Percentiles rank a stretch among this genome's conserved stretches.
phyloP scores from a whole-genome alignment of 2,113 vertebrate genomes.

The Perca schrenkii region DNA sequence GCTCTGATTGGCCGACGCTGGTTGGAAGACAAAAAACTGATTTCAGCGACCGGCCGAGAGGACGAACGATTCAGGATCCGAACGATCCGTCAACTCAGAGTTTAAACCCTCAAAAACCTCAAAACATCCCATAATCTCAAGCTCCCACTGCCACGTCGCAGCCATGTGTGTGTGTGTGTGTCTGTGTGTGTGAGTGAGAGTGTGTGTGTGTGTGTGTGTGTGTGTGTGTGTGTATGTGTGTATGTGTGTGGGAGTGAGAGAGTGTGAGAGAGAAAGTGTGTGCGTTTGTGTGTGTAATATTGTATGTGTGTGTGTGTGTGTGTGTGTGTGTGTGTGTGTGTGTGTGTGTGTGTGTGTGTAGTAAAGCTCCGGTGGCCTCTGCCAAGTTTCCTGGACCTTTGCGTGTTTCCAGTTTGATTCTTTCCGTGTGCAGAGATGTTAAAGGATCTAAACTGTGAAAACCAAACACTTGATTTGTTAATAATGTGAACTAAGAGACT shows the following conservation, averaged over 20 bases:
- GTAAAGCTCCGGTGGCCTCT: not conserved
- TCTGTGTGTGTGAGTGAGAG: not conserved
- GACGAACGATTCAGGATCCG: not conserved
- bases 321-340: not conserved
- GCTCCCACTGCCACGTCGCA: not conserved
- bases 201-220: constrained; percentile 3
- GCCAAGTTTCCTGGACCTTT: constrained; percentile 63
- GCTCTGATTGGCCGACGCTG: constrained; percentile 11
- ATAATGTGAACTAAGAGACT: not conserved
- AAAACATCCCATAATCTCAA: not conserved
- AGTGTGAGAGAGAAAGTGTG: not conserved
- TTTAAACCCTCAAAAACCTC: constrained; percentile 16
- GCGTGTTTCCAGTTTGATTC: constrained; percentile 36
- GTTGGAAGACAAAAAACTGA: not conserved
- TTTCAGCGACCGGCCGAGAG: not conserved
- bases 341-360: not conserved
- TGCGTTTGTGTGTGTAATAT: not conserved
- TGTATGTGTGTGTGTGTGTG: not conserved
- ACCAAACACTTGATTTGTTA: not conserved
- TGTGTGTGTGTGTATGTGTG: not conserved
- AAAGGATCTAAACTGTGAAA: not conserved
- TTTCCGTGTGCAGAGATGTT: constrained; percentile 38
- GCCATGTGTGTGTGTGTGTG: not conserved
- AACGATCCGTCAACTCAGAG: constrained; percentile 17
- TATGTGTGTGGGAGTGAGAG: not conserved